Conservation (phyloP, 2,888 invertebrate genomes). For the Tenthredo distinguenda region DNA sequence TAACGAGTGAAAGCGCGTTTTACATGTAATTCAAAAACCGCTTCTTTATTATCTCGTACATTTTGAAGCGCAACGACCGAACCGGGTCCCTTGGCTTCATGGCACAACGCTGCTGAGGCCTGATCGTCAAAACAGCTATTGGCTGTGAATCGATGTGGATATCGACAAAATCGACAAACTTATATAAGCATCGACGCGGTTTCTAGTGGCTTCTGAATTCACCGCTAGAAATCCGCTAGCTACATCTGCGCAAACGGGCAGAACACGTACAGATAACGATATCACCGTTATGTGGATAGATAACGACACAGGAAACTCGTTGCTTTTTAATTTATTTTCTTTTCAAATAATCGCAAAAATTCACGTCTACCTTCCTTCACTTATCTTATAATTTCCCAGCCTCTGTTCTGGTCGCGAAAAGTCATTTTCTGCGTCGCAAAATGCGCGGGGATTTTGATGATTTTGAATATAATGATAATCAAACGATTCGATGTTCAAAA, state of each 20-base stretch:
- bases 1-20: neutral
- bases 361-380: neutral
- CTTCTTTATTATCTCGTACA: neutral
- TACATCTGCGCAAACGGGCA: neutral
- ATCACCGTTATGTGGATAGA: neutral
- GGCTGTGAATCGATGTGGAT: neutral
- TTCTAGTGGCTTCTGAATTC: neutral
- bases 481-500: neutral
- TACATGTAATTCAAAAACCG: neutral
- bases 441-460: neutral
- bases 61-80: neutral
- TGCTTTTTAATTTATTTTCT: neutral
- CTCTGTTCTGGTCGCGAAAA: neutral
- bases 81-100: neutral
- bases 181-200: neutral
- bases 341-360: neutral
- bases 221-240: neutral
- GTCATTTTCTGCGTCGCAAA: neutral
- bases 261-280: neutral
- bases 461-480: neutral
- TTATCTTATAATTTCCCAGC: neutral
- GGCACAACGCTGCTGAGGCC: neutral
- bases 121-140: neutral
- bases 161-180: constrained; percentile 4
- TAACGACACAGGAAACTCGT: neutral